Conservation (phyloP, 2,113 vertebrate species). For the Rafetus swinhoei region DNA sequence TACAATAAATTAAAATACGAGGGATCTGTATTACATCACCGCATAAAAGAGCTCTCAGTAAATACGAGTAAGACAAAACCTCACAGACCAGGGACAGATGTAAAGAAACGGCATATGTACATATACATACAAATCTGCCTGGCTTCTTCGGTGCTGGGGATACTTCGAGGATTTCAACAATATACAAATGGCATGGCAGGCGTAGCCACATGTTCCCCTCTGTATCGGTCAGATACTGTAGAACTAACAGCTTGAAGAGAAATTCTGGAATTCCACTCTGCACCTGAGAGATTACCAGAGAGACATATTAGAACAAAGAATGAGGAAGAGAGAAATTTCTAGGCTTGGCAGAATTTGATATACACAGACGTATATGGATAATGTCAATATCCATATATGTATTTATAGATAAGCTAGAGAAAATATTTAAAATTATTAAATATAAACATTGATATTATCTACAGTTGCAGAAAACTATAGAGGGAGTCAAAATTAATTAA, state of each 20-base stretch:
- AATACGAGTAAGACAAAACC: not conserved
- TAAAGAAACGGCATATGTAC: not conserved
- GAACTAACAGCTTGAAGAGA: slow-evolving; percentile 91
- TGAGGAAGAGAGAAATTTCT: not conserved
- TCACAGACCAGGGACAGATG: not conserved
- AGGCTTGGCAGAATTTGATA: not conserved
- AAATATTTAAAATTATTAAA: too few species aligned
- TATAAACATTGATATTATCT: not conserved
- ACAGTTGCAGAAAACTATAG: not conserved
- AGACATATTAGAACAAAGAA: not conserved
- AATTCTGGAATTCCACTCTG: slow-evolving; percentile 88
- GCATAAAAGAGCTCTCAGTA: not conserved
- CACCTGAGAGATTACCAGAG: slow-evolving; percentile 78
- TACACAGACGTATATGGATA: not conserved
- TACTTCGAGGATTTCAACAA: slow-evolving; percentile 88
- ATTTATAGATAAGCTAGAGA: too few species aligned
- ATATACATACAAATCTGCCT: slow-evolving; percentile 72
- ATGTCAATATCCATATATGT: not conserved
- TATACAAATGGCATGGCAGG: slow-evolving; percentile 85
- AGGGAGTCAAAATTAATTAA: not conserved
- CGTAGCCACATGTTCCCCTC: slow-evolving; percentile 92
- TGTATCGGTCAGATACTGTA: slow-evolving; percentile 87
- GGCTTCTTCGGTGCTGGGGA: slow-evolving; percentile 50
- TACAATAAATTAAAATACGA: accelerated
- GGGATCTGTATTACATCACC: not conserved